A percentile compares a stretch with the other conserved stretches of the same genome.
These are phyloP conservation scores for Drosophila rufa DNA, from an alignment of 1,140 invertebrate genomes.

Conservation along the genomic window DNA sequence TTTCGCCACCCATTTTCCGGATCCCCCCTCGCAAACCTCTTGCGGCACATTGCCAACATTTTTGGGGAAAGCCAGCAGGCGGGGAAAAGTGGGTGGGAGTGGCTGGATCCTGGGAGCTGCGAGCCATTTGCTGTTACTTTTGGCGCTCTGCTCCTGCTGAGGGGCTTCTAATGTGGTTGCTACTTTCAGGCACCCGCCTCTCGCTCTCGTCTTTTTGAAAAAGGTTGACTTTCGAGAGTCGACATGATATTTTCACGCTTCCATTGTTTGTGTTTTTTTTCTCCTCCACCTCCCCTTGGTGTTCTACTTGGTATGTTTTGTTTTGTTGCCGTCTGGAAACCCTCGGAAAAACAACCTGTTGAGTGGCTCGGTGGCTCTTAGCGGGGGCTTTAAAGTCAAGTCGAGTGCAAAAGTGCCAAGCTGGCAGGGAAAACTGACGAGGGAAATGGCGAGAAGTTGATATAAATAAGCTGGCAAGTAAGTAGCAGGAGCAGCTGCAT, in stretches of 20 bases:
- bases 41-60: constrained; percentile 68
- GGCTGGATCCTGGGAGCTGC: constrained; percentile 12
- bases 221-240: constrained; percentile 76
- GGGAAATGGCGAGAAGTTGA: constrained; percentile 13
- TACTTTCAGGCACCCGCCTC: constrained; percentile 21
- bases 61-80: constrained; percentile 35
- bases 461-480: constrained; percentile 17
- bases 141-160: constrained; percentile 43
- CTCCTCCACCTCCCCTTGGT: neutral
- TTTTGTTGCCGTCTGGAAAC: constrained; percentile 11
- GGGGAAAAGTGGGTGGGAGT: constrained; percentile 1
- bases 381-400: constrained; percentile 68
- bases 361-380: constrained; percentile 33
- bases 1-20: constrained; percentile 6
- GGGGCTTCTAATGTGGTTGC: constrained; percentile 68
- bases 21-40: constrained; percentile 6
- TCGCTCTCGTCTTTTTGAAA: constrained; percentile 34
- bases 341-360: constrained; percentile 64
- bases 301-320: constrained; percentile 15
- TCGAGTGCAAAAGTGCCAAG: constrained; percentile 63
- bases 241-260: constrained; percentile 80
- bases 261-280: constrained; percentile 65
- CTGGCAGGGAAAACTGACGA: constrained; percentile 18
- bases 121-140: constrained; percentile 38
- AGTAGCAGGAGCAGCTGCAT: constrained; percentile 42